phyloP scores from a whole-genome alignment of 2,113 vertebrate species.

The chimpanzee (Pan troglodytes) region NHGRI_mPanTro3-v2.1_pri NC_072401.2:144725501-144726000 shows the following conservation, averaged over 20 bases:
- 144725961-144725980: neutral
- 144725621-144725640: neutral
- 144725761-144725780: neutral
- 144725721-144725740: neutral
- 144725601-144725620: neutral
- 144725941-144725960: neutral
- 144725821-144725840: neutral
- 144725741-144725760: neutral
- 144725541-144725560: neutral
- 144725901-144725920: neutral
- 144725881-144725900: neutral
- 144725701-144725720: neutral
- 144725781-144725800: neutral
- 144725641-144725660: neutral
- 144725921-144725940: neutral
- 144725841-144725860: neutral
- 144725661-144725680: neutral
- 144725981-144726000: neutral
- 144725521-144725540: neutral
- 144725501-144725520: neutral
- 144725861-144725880: neutral
- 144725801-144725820: neutral
- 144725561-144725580: neutral
- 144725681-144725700: neutral
- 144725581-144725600: neutral